Evolutionary conservation across 2,888 invertebrate species (phyloP).

Genomic region (Dascillus cervinus): DNA sequence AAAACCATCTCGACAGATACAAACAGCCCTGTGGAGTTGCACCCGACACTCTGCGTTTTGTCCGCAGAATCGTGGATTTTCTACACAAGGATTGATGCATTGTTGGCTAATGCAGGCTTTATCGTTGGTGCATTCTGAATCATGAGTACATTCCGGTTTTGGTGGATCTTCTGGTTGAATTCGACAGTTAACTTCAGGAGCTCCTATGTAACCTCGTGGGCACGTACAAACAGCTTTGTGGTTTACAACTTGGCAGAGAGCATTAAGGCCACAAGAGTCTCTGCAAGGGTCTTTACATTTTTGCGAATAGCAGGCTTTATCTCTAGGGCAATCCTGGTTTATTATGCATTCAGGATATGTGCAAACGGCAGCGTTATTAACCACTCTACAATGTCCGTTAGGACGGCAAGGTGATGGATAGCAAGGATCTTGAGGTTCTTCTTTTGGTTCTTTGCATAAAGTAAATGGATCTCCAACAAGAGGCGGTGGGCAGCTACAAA

Average conservation of each 20-base stretch:
- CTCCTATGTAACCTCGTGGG: conserved; percentile 68
- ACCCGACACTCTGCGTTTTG: conserved; percentile 71
- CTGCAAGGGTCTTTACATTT: conserved; percentile 79
- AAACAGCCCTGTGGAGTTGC: conserved; percentile 71
- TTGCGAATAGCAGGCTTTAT: conserved; percentile 72
- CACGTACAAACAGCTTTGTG: conserved; percentile 80
- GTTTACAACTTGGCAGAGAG: conserved; percentile 70
- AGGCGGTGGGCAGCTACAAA: conserved; percentile 69
- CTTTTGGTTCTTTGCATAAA: conserved; percentile 50
- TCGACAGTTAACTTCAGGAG: conserved; percentile 67
- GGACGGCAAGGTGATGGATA: conserved; percentile 75
- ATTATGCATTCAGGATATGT: conserved; percentile 81
- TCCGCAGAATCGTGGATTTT: conserved; percentile 60
- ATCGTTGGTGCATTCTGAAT: conserved; percentile 73
- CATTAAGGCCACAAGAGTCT: conserved; percentile 76
- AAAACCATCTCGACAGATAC: conserved; percentile 73
- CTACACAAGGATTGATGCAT: conserved; percentile 69
- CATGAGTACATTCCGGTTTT: conserved; percentile 67
- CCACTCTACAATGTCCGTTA: conserved; percentile 71
- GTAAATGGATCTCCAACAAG: conserved; percentile 76
- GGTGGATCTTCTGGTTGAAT: conserved; percentile 46
- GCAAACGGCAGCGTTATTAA: conserved; percentile 64
- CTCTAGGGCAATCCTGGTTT: conserved; percentile 79
- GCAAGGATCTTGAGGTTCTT: conserved; percentile 61
- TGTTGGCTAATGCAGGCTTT: conserved; percentile 71